phyloP scores from a whole-genome alignment of 2,797 vertebrate genomes.

The Dallia pectoralis region DNA sequence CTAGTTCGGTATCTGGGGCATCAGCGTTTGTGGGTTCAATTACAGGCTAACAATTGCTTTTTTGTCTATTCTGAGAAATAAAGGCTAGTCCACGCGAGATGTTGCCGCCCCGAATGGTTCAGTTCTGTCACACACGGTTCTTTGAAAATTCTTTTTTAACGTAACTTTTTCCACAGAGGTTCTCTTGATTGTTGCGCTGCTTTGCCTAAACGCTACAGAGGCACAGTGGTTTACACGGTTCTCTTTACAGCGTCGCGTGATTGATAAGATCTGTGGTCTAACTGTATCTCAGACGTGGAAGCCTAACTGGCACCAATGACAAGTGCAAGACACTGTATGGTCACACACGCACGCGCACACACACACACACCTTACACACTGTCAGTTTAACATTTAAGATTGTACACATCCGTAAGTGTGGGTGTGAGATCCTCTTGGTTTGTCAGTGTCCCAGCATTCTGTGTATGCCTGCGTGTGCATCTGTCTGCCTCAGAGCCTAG shows the following conservation, averaged over 20 bases:
- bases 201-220: slow-evolving; percentile 38
- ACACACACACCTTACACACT: background rate
- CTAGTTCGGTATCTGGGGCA: no score
- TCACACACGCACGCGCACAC: background rate
- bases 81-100: no score
- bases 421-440: background rate
- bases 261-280: slow-evolving; percentile 54
- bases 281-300: slow-evolving; percentile 26
- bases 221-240: slow-evolving; percentile 22
- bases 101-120: no score
- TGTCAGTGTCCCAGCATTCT: background rate
- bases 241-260: slow-evolving; percentile 11
- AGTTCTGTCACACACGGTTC: no score
- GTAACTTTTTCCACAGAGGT: background rate
- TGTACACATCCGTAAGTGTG: no score
- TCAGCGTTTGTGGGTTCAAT: no score
- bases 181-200: background rate
- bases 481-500: background rate
- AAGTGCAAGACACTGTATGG: background rate
- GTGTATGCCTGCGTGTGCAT: background rate
- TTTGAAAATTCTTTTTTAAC: background rate
- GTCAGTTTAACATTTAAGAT: background rate
- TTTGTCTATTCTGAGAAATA: no score
- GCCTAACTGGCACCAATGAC: background rate
- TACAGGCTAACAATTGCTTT: no score